Percentiles rank a stretch among this genome's conserved stretches.
Evolutionary conservation across 2,888 invertebrate species (phyloP).

Genomic region (Lampropteryx suffumata): DNA sequence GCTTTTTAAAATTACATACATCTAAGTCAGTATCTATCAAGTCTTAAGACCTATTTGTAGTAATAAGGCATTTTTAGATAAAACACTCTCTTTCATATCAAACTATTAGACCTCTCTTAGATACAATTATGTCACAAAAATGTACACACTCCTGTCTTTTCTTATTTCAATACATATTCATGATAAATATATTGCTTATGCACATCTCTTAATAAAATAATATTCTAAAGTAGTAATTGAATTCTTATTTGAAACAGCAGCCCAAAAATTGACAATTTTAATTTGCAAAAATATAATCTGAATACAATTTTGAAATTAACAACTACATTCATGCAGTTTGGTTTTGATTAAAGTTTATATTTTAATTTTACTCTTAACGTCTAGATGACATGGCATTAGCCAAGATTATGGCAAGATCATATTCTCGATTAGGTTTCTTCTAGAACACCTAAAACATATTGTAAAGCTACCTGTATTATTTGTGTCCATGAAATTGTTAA

Average conservation of each 20-base stretch:
- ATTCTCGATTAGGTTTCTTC: slow-evolving; percentile 13
- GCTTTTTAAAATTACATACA: slow-evolving; percentile 59
- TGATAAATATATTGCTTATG: slow-evolving; percentile 71
- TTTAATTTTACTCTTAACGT: slow-evolving; percentile 17
- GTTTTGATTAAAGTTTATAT: slow-evolving; percentile 1
- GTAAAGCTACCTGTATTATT: slow-evolving; percentile 16
- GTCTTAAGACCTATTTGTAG: slow-evolving; percentile 78
- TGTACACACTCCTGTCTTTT: slow-evolving; percentile 67
- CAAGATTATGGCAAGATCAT: slow-evolving; percentile 20
- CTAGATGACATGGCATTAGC: slow-evolving; percentile 20
- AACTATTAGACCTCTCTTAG: slow-evolving; percentile 78
- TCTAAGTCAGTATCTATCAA: slow-evolving; percentile 80
- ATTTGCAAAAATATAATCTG: slow-evolving; percentile 36
- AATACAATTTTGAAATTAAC: slow-evolving; percentile 30
- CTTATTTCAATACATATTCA: slow-evolving; percentile 41
- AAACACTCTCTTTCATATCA: slow-evolving; percentile 79
- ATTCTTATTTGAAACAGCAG: slow-evolving; percentile 62
- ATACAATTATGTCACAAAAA: slow-evolving; percentile 64
- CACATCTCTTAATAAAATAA: slow-evolving; percentile 60
- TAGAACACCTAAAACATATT: slow-evolving; percentile 14
- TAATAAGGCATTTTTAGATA: slow-evolving; percentile 82
- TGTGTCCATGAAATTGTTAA: slow-evolving; percentile 15
- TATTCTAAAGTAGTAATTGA: slow-evolving; percentile 68
- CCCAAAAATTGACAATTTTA: slow-evolving; percentile 71
- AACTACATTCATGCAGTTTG: slow-evolving; percentile 7